Conservation (phyloP, 2,888 invertebrate species). For the Coleophora deauratella region DNA sequence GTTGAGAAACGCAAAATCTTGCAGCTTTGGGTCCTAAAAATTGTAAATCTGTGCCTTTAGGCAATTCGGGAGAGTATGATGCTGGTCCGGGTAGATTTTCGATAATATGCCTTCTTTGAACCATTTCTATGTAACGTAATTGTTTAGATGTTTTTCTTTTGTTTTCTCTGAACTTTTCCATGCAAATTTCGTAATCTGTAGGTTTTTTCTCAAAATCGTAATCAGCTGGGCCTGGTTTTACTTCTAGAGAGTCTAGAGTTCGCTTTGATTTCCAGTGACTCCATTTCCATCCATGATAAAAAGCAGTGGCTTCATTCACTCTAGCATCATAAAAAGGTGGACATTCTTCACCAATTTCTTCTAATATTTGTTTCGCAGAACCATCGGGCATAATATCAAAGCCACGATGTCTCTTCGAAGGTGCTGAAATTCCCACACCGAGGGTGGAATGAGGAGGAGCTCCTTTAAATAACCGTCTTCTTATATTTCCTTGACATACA, state of each 20-base stretch:
- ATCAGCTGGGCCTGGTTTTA: conserved; percentile 47
- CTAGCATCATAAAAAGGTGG: conserved; percentile 45
- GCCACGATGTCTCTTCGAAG: conserved; percentile 32
- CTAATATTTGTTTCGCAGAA: conserved; percentile 21
- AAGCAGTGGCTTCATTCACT: conserved; percentile 38
- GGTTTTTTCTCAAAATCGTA: conserved; percentile 31
- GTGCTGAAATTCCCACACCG: conserved; percentile 28
- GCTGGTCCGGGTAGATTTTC: conserved; percentile 48
- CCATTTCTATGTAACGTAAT: conserved; percentile 46
- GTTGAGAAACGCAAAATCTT: conserved; percentile 28
- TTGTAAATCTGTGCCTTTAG: conserved; percentile 30
- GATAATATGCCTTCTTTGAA: conserved; percentile 37
- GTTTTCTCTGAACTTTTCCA: conserved; percentile 38
- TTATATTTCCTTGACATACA: conserved; percentile 38
- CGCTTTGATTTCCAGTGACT: conserved; percentile 41
- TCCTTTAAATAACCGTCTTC: conserved; percentile 40
- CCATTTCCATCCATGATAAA: conserved; percentile 61
- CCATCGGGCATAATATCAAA: conserved; percentile 27
- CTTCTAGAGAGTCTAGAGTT: conserved; percentile 17
- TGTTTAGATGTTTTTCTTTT: conserved; percentile 46
- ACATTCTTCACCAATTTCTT: conserved; percentile 18
- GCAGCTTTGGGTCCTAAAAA: conserved; percentile 37
- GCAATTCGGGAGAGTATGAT: conserved; percentile 34
- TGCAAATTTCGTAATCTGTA: conserved; percentile 29
- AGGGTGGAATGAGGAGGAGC: conserved; percentile 23